Evolutionary conservation across 2,113 vertebrate genomes (phyloP).

Genomic region (Pluvianellus socialis): DNA sequence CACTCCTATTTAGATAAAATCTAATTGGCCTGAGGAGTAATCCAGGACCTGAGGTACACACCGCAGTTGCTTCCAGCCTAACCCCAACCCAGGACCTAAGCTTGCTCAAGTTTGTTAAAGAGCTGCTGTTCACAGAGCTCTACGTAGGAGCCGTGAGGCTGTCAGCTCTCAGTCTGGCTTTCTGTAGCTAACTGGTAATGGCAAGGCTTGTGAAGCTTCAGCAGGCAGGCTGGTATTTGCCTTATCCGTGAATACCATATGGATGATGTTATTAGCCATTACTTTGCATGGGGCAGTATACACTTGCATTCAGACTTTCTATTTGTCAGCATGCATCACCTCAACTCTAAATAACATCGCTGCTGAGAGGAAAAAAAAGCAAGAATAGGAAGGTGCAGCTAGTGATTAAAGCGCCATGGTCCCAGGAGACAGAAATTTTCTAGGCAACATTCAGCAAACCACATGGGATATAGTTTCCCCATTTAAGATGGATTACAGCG

Average conservation of each 20-base stretch:
- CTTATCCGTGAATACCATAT: background rate
- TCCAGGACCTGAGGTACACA: background rate
- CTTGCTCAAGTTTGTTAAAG: background rate
- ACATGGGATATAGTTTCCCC: accelerated
- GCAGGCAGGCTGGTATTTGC: background rate
- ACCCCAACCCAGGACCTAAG: background rate
- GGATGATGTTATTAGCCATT: background rate
- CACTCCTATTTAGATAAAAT: background rate
- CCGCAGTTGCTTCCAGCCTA: background rate
- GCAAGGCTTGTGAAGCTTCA: background rate
- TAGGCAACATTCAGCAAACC: background rate
- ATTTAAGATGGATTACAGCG: background rate
- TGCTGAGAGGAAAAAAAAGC: background rate
- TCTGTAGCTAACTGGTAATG: background rate
- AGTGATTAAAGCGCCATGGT: background rate
- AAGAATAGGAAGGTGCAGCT: background rate
- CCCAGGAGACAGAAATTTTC: background rate
- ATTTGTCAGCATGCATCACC: background rate
- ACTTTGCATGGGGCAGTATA: background rate
- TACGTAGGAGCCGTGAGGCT: background rate
- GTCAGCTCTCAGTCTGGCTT: background rate
- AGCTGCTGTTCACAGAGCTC: background rate
- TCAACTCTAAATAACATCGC: background rate
- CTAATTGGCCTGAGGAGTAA: background rate
- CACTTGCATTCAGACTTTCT: background rate